Conservation (phyloP, 2,113 vertebrate species). For the Lepus europaeus region DNA sequence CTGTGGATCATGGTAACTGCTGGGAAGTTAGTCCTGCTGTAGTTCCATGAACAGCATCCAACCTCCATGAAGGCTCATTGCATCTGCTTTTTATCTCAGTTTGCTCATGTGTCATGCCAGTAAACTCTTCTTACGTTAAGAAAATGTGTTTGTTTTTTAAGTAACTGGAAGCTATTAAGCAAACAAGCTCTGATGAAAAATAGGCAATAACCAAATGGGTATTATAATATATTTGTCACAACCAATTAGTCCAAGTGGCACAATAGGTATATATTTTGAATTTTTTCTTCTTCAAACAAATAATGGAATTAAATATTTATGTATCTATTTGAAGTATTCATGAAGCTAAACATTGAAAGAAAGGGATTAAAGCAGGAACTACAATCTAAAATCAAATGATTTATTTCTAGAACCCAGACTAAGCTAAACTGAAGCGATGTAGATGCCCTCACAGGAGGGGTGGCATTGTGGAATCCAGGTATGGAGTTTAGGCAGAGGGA, state of each 20-base stretch:
- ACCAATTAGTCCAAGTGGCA: background rate
- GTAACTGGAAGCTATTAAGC: constrained; percentile 4
- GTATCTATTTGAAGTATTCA: background rate
- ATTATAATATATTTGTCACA: background rate
- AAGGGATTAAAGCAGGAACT: background rate
- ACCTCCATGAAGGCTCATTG: background rate
- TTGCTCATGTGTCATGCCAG: background rate
- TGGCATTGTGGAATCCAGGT: background rate
- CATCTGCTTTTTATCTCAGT: background rate
- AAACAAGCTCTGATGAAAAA: background rate
- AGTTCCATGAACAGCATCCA: too few species aligned
- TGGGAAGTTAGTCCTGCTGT: background rate
- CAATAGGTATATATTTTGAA: background rate
- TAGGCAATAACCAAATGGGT: background rate
- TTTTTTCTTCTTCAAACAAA: background rate
- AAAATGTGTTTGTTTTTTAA: constrained; percentile 39
- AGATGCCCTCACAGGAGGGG: too few species aligned
- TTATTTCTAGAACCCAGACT: background rate
- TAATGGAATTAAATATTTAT: background rate
- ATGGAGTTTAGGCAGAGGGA: too few species aligned
- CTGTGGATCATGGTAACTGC: rapidly evolving
- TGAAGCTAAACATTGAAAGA: background rate
- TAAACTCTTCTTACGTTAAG: background rate
- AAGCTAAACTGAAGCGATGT: background rate
- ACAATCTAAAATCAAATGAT: background rate